phyloP scores from a whole-genome alignment of 2,113 vertebrate genomes.

The Heterocephalus glaber region DNA sequence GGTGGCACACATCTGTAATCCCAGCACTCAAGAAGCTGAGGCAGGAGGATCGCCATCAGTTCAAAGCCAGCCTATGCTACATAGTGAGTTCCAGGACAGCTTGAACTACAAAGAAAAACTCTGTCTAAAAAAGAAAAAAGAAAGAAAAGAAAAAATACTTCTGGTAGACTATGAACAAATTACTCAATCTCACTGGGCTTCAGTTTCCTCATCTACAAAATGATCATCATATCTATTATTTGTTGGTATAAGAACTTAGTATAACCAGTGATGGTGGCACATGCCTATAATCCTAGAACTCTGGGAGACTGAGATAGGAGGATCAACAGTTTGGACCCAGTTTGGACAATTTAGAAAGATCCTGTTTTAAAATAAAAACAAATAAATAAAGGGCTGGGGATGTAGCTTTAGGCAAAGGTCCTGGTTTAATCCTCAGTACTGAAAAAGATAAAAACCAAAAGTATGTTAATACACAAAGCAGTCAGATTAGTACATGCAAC shows the following conservation, averaged over 20 bases:
- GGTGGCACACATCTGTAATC: not conserved
- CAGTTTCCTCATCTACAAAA: constrained; percentile 28
- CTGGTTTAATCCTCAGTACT: not conserved
- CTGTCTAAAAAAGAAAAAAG: not conserved
- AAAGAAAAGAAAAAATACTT: not conserved
- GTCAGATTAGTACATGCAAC: not conserved
- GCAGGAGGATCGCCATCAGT: not conserved
- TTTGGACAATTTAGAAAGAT: not conserved
- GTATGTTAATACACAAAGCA: not conserved
- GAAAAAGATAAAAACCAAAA: not conserved
- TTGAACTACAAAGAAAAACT: not conserved
- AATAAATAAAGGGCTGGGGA: not conserved
- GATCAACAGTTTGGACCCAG: not conserved
- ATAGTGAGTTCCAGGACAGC: not conserved
- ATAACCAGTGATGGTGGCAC: not conserved
- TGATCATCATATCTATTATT: not conserved
- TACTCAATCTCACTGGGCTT: not conserved
- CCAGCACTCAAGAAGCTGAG: not conserved
- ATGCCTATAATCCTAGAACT: not conserved
- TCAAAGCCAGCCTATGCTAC: not conserved
- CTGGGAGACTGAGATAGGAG: not conserved
- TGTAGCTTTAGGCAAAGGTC: not conserved
- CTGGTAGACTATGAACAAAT: constrained; percentile 48
- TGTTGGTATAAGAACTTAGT: not conserved
- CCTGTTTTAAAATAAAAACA: not conserved